A percentile compares a stretch with the other conserved stretches of the same genome.
Conservation (phyloP, 1,140 invertebrate genomes). For the Manduca sexta region DNA sequence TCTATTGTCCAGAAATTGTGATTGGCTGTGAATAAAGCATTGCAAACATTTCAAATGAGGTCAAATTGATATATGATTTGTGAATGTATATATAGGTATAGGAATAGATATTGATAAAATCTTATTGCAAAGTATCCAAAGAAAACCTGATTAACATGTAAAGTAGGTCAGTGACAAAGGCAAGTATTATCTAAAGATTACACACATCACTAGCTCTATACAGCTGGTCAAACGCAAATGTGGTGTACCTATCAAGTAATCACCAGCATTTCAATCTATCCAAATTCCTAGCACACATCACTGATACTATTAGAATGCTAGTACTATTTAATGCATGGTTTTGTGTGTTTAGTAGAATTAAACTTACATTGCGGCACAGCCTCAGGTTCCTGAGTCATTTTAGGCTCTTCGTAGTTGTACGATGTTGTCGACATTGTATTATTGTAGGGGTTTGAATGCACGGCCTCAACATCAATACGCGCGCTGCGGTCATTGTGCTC, state of each 20-base stretch:
- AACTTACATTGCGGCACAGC: slow-evolving; percentile 34
- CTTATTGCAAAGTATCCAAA: no score
- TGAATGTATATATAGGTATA: neutral
- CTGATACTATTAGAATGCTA: neutral
- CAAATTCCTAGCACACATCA: no score
- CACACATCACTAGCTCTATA: no score
- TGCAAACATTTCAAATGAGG: neutral
- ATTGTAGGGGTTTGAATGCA: slow-evolving; percentile 60
- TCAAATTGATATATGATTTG: neutral
- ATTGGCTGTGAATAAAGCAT: slow-evolving; percentile 31
- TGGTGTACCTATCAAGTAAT: no score
- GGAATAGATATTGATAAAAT: no score
- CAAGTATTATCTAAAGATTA: no score
- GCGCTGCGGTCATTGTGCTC: slow-evolving; percentile 66
- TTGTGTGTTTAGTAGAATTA: neutral
- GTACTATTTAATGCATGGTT: neutral
- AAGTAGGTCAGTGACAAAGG: no score
- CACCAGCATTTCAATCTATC: no score
- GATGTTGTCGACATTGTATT: slow-evolving; percentile 48
- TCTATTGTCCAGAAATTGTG: slow-evolving; percentile 89
- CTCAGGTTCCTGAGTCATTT: slow-evolving; percentile 34
- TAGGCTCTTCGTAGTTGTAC: slow-evolving; percentile 51
- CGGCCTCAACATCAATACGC: slow-evolving; percentile 73
- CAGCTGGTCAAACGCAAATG: no score
- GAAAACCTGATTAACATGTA: no score